Percentiles rank a stretch among this genome's conserved stretches.
phyloP scores from a whole-genome alignment of 2,888 invertebrate genomes.

The Pollenia angustigena region DNA sequence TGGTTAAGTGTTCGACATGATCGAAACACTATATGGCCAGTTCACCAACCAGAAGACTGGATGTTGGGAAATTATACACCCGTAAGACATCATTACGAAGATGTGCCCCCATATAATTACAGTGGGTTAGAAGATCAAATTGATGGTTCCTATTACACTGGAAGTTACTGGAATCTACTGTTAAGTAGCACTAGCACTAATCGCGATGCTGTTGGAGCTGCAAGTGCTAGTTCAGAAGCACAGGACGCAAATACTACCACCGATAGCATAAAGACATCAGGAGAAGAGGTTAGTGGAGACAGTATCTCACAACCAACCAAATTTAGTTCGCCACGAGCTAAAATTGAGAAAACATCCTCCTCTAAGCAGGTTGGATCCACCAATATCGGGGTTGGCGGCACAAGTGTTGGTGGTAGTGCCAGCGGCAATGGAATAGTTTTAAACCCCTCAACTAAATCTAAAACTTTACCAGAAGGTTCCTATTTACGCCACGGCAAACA shows the following conservation, averaged over 20 bases:
- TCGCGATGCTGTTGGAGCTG: slow-evolving; percentile 71
- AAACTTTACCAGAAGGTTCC: slow-evolving; percentile 86
- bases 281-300: slow-evolving; percentile 64
- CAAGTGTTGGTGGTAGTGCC: slow-evolving; percentile 20
- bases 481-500: slow-evolving; percentile 85
- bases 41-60: slow-evolving; percentile 88
- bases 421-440: slow-evolving; percentile 56
- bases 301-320: slow-evolving; percentile 64
- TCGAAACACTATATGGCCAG: slow-evolving; percentile 90
- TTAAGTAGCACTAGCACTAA: slow-evolving; percentile 75
- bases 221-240: slow-evolving; percentile 74
- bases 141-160: slow-evolving; percentile 82
- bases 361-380: slow-evolving; percentile 67
- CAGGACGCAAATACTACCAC: slow-evolving; percentile 80
- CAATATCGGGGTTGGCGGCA: slow-evolving; percentile 54
- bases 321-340: slow-evolving; percentile 59
- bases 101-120: slow-evolving; percentile 83
- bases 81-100: slow-evolving; percentile 84
- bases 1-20: slow-evolving; percentile 92
- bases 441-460: slow-evolving; percentile 79
- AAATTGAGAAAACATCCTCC: slow-evolving; percentile 50
- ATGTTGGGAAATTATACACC: slow-evolving; percentile 84
- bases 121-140: slow-evolving; percentile 83
- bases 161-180: slow-evolving; percentile 82
- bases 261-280: slow-evolving; percentile 78